Conservation (phyloP, 2,797 vertebrate genomes). For the Tokudaia muenninki region DNA sequence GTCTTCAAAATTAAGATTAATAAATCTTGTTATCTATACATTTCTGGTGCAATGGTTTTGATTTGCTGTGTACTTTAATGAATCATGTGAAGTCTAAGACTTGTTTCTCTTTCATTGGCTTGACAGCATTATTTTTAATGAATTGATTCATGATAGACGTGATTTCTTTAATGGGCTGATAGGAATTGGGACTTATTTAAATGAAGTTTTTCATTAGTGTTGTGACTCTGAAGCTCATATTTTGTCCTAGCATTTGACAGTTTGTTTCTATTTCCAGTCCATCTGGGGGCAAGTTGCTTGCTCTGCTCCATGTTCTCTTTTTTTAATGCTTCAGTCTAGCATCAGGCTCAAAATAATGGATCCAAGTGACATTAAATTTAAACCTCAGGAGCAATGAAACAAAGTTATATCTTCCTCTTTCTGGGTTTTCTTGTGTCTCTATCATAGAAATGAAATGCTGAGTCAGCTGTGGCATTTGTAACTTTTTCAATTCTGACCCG, state of each 20-base stretch:
- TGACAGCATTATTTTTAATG: not conserved
- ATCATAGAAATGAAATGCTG: not conserved
- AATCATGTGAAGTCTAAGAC: not conserved
- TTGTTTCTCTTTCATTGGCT: not conserved
- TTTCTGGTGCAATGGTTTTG: not conserved
- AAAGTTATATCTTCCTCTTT: too few relatives aligned
- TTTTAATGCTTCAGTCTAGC: not conserved
- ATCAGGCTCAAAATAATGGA: not conserved
- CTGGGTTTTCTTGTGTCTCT: not conserved
- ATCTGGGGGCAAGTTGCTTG: not conserved
- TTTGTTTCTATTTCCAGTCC: not conserved
- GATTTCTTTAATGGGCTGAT: not conserved
- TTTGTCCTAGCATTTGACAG: too few relatives aligned
- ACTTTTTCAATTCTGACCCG: not conserved
- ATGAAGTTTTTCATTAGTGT: not conserved
- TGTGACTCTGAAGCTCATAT: too few relatives aligned
- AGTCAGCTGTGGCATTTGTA: not conserved
- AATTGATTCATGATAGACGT: not conserved
- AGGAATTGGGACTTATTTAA: not conserved
- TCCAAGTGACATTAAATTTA: not conserved
- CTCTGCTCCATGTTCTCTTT: not conserved
- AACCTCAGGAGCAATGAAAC: not conserved
- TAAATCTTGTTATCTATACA: too few relatives aligned
- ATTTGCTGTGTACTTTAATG: not conserved
- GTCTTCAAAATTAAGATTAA: not conserved